Conservation (phyloP, 2,113 vertebrate species). For the Pseudorhombus dupliciocellatus region DNA sequence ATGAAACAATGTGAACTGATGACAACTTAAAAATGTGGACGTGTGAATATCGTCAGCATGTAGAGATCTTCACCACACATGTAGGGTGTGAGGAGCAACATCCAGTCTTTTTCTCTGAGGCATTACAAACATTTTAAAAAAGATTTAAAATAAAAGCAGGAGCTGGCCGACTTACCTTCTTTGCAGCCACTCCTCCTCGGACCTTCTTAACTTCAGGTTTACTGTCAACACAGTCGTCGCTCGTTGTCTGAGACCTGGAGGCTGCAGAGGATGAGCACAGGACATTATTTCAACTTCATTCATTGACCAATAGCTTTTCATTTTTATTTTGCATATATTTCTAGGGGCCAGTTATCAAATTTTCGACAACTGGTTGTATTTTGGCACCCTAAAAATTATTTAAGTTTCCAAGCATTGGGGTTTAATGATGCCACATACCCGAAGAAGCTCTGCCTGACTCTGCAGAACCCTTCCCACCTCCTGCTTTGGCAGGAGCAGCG, state of each 20-base stretch:
- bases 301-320: no score
- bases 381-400: no score
- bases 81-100: not conserved
- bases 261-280: conserved; percentile 46
- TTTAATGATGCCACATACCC: conserved; percentile 79
- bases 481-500: conserved; percentile 81
- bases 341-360: no score
- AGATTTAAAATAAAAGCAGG: not conserved
- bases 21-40: not conserved
- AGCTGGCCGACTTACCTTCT: conserved; percentile 85
- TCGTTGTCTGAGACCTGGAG: conserved; percentile 59
- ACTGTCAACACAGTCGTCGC: conserved; percentile 85
- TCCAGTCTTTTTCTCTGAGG: not conserved
- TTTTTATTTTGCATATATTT: no score
- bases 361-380: no score
- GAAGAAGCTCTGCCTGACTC: conserved; percentile 78
- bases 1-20: not conserved
- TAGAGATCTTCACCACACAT: not conserved
- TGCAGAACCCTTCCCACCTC: conserved; percentile 78
- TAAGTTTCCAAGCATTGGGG: no score
- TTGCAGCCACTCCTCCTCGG: conserved; percentile 81
- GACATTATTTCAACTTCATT: no score
- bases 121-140: no score
- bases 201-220: conserved; percentile 90
- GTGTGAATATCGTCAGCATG: not conserved